Conservation (phyloP, 2,113 vertebrate genomes). For the Poeciliopsis turrubarensis region DNA sequence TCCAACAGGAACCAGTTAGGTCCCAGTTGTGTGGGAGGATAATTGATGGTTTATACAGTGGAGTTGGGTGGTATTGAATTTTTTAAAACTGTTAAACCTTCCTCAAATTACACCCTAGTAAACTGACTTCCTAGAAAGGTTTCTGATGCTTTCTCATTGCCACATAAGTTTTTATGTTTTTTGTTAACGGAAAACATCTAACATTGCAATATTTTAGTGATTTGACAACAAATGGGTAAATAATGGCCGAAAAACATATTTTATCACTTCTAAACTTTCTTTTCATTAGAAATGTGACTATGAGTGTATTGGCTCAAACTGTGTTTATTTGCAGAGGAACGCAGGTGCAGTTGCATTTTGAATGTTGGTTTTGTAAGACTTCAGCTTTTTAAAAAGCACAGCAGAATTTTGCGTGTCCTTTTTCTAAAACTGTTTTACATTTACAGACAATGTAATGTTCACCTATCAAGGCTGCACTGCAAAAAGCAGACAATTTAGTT, state of each 20-base stretch:
- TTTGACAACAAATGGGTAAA: background rate
- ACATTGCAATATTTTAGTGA: background rate
- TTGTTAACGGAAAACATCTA: background rate
- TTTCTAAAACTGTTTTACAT: too few relatives aligned
- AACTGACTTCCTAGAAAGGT: background rate
- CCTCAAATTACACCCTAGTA: background rate
- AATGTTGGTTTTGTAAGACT: background rate
- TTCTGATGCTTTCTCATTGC: background rate
- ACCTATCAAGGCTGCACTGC: too few relatives aligned
- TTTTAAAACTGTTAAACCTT: background rate
- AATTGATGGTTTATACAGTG: background rate
- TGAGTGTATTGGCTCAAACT: background rate
- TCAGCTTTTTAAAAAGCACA: too few relatives aligned
- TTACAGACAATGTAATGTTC: too few relatives aligned
- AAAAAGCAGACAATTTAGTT: too few relatives aligned
- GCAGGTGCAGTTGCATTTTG: background rate
- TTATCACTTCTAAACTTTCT: background rate
- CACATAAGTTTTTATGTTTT: background rate
- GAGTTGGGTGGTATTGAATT: background rate
- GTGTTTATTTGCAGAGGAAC: background rate
- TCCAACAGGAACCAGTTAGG: background rate
- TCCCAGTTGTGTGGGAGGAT: background rate
- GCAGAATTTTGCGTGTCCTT: too few relatives aligned
- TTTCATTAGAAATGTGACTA: background rate
- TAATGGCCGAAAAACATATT: background rate